phyloP scores from a whole-genome alignment of 1,140 invertebrate genomes.

The Leptopilina clavipes region DNA sequence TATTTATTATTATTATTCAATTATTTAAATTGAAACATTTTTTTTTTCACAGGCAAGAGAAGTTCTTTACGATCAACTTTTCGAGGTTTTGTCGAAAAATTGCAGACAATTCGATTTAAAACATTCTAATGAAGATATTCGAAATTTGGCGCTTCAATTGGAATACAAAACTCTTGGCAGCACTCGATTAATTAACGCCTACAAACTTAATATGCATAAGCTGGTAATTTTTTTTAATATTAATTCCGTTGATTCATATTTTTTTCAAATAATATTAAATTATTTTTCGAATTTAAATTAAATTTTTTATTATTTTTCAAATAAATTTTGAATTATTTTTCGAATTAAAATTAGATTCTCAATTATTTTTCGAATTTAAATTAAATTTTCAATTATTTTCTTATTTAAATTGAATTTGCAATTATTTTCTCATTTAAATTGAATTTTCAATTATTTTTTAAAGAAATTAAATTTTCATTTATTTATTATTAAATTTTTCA shows the following conservation, averaged over 20 bases:
- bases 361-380: too few relatives aligned
- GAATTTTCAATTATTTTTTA: too few relatives aligned
- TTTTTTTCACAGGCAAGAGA: conserved; percentile 47
- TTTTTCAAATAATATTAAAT: too few relatives aligned
- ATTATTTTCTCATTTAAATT: too few relatives aligned
- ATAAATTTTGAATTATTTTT: too few relatives aligned
- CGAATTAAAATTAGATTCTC: too few relatives aligned
- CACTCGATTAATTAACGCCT: conserved; percentile 48
- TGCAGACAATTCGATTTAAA: conserved; percentile 40
- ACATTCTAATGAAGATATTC: conserved; percentile 43
- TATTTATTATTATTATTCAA: too few relatives aligned
- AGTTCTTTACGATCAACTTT: conserved; percentile 45
- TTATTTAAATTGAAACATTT: conserved; percentile 36
- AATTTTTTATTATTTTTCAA: conserved; percentile 36
- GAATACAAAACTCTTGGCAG: conserved; percentile 48
- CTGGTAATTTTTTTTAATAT: conserved; percentile 43
- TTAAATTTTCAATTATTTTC: too few relatives aligned
- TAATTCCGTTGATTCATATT: conserved; percentile 34
- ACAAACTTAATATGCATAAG: conserved; percentile 55
- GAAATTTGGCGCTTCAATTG: conserved; percentile 44
- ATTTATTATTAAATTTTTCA: too few relatives aligned
- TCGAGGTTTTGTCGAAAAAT: conserved; percentile 44
- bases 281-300: conserved; percentile 41
- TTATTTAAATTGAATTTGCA: too few relatives aligned
- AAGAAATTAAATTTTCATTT: too few relatives aligned